Conservation (phyloP, 2,797 vertebrate species). For the Phoebastria nigripes region DNA sequence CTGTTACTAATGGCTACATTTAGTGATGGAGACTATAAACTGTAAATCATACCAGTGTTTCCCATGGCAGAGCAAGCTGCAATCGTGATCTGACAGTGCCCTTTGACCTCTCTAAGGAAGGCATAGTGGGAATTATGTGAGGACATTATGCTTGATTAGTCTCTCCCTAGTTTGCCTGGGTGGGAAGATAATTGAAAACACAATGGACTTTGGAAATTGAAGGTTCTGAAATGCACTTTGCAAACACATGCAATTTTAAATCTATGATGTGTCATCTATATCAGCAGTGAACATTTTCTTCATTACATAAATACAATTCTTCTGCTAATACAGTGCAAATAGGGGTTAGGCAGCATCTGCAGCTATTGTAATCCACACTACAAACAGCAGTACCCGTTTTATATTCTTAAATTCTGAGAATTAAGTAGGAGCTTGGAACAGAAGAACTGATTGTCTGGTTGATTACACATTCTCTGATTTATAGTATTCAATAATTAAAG, state of each 20-base stretch:
- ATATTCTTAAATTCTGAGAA: conserved; percentile 22
- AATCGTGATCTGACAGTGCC: background rate
- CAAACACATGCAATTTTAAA: conserved; percentile 56
- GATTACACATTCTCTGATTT: background rate
- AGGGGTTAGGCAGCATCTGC: conserved; percentile 33
- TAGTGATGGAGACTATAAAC: conserved; percentile 41
- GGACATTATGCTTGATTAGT: conserved; percentile 62
- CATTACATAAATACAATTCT: conserved; percentile 55
- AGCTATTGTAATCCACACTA: conserved; percentile 29
- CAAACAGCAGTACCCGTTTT: background rate
- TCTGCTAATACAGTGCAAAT: conserved; percentile 49
- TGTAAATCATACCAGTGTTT: conserved; percentile 53
- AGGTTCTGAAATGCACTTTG: conserved; percentile 46
- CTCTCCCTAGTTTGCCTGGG: conserved; percentile 47
- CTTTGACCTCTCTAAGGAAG: conserved; percentile 22
- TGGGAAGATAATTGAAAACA: conserved; percentile 68
- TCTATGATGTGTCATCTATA: conserved; percentile 57
- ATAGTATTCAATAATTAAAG: background rate
- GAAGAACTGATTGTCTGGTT: background rate
- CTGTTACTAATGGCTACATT: conserved; percentile 42
- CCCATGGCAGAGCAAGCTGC: conserved; percentile 31
- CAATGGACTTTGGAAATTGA: conserved; percentile 46
- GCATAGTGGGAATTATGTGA: conserved; percentile 20
- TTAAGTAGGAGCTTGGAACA: background rate
- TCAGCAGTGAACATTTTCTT: conserved; percentile 42